A percentile compares a stretch with the other conserved stretches of the same genome.
Evolutionary conservation across 1,140 invertebrate genomes (phyloP).

Genomic region (Trachymyrmex septentrionalis): DNA sequence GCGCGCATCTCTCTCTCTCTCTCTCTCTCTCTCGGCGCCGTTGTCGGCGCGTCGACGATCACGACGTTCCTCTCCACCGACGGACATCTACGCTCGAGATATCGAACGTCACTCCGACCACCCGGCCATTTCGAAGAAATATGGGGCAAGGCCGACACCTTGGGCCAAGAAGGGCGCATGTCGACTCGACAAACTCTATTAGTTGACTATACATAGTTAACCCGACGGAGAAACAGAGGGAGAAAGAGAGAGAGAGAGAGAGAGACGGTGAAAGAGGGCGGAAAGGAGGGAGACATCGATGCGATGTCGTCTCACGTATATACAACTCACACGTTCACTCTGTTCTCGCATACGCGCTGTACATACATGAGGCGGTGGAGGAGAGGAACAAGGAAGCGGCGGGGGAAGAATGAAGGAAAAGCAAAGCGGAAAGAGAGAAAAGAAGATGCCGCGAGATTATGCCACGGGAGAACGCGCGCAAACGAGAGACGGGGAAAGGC

Average conservation of each 20-base stretch:
- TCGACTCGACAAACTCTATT: constrained; percentile 76
- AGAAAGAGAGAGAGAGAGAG: background rate
- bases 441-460: constrained; percentile 54
- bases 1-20: constrained; percentile 25
- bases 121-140: constrained; percentile 75
- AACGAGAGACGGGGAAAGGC: constrained; percentile 14
- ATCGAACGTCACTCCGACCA: constrained; percentile 76
- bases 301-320: constrained; percentile 17
- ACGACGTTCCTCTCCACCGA: constrained; percentile 50
- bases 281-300: constrained; percentile 17
- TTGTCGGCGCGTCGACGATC: constrained; percentile 25
- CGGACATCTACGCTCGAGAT: constrained; percentile 69
- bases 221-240: constrained; percentile 31
- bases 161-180: constrained; percentile 77
- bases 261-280: background rate
- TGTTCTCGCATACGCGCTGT: constrained; percentile 10
- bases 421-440: constrained; percentile 56
- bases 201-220: constrained; percentile 76
- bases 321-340: background rate
- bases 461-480: constrained; percentile 12
- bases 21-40: no score
- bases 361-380: background rate
- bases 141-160: constrained; percentile 77
- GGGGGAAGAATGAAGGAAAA: constrained; percentile 15
- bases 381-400: constrained; percentile 4